Base-by-base conservation (phyloP, 2,113 vertebrate genomes). In the Spheniscus mendiculus region DNA sequence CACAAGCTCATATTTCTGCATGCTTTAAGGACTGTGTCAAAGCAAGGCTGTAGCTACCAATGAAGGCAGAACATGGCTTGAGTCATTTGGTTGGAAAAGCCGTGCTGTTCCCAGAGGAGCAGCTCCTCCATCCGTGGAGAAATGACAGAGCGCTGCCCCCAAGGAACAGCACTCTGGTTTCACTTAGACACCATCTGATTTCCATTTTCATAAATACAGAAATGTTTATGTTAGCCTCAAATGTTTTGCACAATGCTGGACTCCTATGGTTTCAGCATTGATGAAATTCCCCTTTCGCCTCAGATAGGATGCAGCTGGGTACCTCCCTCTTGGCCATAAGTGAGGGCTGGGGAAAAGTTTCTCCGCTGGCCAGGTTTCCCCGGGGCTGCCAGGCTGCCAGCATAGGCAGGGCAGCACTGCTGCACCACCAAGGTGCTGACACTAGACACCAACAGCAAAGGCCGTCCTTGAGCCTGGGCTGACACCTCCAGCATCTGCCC, bases 341-440 rank as follows among this genome's bases (percentile, higher is more conserved):
- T 29, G n/a, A 21, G 38, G 26, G 22, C 15, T 83, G 76, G 42
- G 52, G 17, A 67, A 29, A 47, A 49, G 17, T 15, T 87, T 5
- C 52, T 74, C 30, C 58, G 17, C 70, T 76, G 82, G 11, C 6
- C 78, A 81, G 19, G 38, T 44, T 89, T 23, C n/a, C 25, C 59
- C 6, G 26, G 27, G 34, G 8, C 40, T 89, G 38, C 47, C 5
- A 5, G 29, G 62, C 32, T 95, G 49, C 26, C 55, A 67, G 36
- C 32, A 38, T 8, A 36, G 63, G 15, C 70, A 85, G 82, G 65
- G 16, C 50, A 95, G 55, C 23, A 56, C 44, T 10, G 32, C 38
- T 1, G 1, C 63, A 50, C 44, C n/a, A 19, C 12, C 0, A 1
- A 40, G 16, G 17, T 23, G 55, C 42, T 49, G 73, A n/a, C 20